Base-by-base conservation (phyloP, 2,113 vertebrate species). In the Pristiophorus japonicus region DNA sequence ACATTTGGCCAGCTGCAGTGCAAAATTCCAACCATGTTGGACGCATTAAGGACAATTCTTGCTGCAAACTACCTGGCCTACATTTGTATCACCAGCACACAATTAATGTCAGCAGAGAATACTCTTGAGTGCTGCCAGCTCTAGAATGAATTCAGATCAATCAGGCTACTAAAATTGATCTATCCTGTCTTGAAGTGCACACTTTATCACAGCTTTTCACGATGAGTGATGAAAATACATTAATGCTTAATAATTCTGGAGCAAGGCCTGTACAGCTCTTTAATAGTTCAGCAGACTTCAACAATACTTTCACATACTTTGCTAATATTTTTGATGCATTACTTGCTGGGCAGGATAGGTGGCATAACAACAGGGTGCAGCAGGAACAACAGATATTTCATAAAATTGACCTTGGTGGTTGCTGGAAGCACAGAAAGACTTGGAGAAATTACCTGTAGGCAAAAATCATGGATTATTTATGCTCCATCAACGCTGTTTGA, bases 141-240 rank as follows among this genome's bases (percentile, higher is more conserved):
- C 22, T 45, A 14, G 65, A 67, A 67, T 65, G 34, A 42, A 30
- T 45, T 47, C 65, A 94, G 65, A 94, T 94, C 22, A 94, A 94
- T 94, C 92, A 94, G 92, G 42, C 92, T 67, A 67, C 38, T 27
- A 67, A 94, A 67, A 47, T 67, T 66, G 65, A 94, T 94, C 92
- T 67, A 30, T 42, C 63, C 10, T 27, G 38, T 47, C 38, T 45
- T 67, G 38, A 65, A 27, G 63, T 66, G 20, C 45, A n/a, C 55
- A 91, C 87, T 30, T 1, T 30, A 94, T 94, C 22, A 42, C 62
- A 66, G 63, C 18, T 65, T 93, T 93, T 27, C 22, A 10, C 20
- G 18, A 38, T 92, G 90, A 67, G 65, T 27, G 92, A 45, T 65
- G 92, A 94, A 42, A 67, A 94, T 18, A 67, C 38, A 67, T 65